Percentiles rank a stretch among this genome's conserved stretches.
Evolutionary conservation across 2,888 invertebrate genomes (phyloP).

Genomic region (Cremastinae sp.): DNA sequence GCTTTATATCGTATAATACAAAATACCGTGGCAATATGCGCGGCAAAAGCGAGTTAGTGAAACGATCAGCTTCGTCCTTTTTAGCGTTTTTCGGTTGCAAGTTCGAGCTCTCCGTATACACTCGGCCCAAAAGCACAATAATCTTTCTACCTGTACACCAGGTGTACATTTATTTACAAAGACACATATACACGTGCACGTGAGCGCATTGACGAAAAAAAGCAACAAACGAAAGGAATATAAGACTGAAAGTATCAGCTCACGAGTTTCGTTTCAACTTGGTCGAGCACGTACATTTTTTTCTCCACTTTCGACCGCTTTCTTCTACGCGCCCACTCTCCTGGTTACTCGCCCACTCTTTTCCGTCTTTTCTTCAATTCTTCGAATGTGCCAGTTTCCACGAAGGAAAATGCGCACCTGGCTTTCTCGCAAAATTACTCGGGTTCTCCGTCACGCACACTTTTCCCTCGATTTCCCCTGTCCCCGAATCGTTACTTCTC

Average conservation of each 20-base stretch:
- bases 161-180: background rate
- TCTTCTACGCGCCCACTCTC: slow-evolving; percentile 13
- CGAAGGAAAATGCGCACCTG: slow-evolving; percentile 57
- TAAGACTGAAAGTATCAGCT: slow-evolving; percentile 38
- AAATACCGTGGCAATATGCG: slow-evolving; percentile 32
- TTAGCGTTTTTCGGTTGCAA: slow-evolving; percentile 65
- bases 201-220: background rate
- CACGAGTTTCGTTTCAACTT: slow-evolving; percentile 54
- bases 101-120: slow-evolving; percentile 21
- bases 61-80: slow-evolving; percentile 62
- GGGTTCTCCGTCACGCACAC: slow-evolving; percentile 60
- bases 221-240: slow-evolving; percentile 23
- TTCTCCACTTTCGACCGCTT: slow-evolving; percentile 9
- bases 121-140: background rate
- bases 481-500: slow-evolving; percentile 8
- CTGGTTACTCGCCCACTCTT: background rate
- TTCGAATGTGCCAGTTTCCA: slow-evolving; percentile 37
- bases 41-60: slow-evolving; percentile 37
- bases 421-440: slow-evolving; percentile 67
- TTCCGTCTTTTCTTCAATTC: slow-evolving; percentile 33
- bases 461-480: slow-evolving; percentile 44
- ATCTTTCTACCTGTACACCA: too few relatives aligned
- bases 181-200: slow-evolving; percentile 3
- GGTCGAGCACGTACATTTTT: slow-evolving; percentile 61
- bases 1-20: slow-evolving; percentile 6